Base-by-base conservation (phyloP, 37 sponge, comb jelly and placozoan species). In the Dysidea cf. avara region DNA sequence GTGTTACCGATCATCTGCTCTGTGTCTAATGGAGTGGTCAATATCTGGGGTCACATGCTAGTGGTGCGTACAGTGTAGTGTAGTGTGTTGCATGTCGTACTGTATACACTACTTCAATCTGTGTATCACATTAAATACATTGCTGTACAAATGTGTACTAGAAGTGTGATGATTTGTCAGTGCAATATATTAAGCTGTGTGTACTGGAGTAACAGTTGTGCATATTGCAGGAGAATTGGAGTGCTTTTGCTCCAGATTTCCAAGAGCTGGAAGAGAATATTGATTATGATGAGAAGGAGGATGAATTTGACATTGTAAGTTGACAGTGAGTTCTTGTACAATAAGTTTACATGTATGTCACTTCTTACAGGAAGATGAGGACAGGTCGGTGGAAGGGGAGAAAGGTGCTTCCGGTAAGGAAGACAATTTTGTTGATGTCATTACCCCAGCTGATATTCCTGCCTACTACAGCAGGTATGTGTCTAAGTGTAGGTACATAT, bases 241-340 rank as follows among this genome's bases (percentile, higher is more conserved):
- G 90, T 82, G 95, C 99, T 50, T 97, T 83, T 69, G 99, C 99
- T 14, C 99, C 99, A 16, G 90, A 97, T 74, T 97, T 97, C 83
- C 91, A 87, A 39, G 99, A 97, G 54, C 81, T 97, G 50, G 99
- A 97, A 7, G 99, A 97, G 69, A 97, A 97, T 72, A 90, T 87
- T 39, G 95, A 94, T 56, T 97, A 94, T 47, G 92, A 88, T 29
- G 99, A 97, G 72, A 81, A 68, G 49, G 99, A 97, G 68, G 81
- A 80, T 30, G 95, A 97, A 49, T 97, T 97, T 91, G 99, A 97
- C 66, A 82, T 94, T 55, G 92, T 91, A 20, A 73, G 59, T 35
- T 22, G 18, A n/a, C n/a, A n/a, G n/a, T n/a, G n/a, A n/a, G n/a
- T n/a, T n/a, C n/a, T n/a, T n/a, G n/a, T n/a, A n/a, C n/a, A n/a